Conservation (phyloP, 2,797 vertebrate species). For the Phylloscopus collybita region DNA sequence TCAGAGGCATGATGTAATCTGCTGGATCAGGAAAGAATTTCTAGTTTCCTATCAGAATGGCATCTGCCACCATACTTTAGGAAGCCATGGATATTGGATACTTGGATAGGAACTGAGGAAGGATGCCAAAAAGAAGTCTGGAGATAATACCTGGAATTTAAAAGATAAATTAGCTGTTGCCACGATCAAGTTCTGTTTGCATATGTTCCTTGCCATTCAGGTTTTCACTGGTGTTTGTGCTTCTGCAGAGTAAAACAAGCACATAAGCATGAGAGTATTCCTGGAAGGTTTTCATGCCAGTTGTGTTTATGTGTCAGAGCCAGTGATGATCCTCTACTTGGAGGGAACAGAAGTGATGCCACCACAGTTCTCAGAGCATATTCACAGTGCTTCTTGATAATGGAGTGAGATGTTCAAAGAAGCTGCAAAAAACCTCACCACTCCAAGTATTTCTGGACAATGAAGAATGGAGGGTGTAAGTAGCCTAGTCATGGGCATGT, state of each 20-base stretch:
- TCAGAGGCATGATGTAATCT: constrained; percentile 26
- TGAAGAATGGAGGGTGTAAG: not conserved
- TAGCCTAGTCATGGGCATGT: not conserved
- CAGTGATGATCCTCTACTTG: not conserved
- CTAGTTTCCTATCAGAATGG: constrained; percentile 37
- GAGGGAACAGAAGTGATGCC: not conserved
- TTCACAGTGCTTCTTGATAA: not conserved
- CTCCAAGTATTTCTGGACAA: not conserved
- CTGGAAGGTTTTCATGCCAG: not conserved
- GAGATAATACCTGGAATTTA: constrained; percentile 34
- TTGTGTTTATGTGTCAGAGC: not conserved
- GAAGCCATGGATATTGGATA: not conserved
- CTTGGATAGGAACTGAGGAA: constrained; percentile 5
- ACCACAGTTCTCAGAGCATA: not conserved
- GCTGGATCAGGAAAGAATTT: constrained; percentile 55
- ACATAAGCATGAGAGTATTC: fast-evolving
- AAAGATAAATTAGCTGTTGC: not conserved
- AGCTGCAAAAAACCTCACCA: not conserved
- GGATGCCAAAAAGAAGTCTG: constrained; percentile 6
- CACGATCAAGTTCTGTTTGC: not conserved
- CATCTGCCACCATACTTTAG: constrained; percentile 28
- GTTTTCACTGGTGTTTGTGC: not conserved
- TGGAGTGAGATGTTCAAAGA: not conserved
- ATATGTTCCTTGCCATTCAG: fast-evolving
- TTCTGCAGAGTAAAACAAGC: not conserved